phyloP scores from a whole-genome alignment of 2,113 vertebrate genomes.

The Passer domesticus region DNA sequence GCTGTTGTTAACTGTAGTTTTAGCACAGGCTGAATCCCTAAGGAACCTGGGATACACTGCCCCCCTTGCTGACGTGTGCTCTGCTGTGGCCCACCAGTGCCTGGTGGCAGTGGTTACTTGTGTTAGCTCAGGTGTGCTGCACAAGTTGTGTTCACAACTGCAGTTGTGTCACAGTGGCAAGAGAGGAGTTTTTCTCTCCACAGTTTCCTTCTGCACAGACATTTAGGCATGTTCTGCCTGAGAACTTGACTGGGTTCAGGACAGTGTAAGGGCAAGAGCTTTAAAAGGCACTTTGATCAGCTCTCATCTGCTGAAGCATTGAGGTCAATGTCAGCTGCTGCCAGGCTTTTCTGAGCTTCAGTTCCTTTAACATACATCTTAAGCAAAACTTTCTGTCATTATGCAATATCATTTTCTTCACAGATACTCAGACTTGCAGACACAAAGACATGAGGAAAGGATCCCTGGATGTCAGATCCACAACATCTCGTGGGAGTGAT shows the following conservation, averaged over 20 bases:
- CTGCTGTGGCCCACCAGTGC: not conserved
- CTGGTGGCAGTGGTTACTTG: not conserved
- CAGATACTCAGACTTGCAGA: slow-evolving; percentile 89
- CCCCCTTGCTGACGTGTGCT: accelerated
- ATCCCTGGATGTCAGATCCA: slow-evolving; percentile 88
- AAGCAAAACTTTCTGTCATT: not conserved
- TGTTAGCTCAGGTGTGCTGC: not conserved
- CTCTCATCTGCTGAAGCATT: not conserved
- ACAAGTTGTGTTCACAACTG: not conserved
- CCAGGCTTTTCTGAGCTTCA: not conserved
- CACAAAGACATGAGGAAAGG: slow-evolving; percentile 95
- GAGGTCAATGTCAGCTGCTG: not conserved
- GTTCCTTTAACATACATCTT: not conserved
- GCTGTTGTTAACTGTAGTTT: not conserved
- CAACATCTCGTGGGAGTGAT: slow-evolving; percentile 87
- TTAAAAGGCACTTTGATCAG: not conserved
- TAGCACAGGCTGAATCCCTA: not conserved
- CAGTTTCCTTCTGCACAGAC: not conserved
- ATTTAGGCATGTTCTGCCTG: not conserved
- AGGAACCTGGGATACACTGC: not conserved
- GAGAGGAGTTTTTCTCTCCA: not conserved
- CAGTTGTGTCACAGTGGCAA: not conserved
- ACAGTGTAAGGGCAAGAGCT: not conserved
- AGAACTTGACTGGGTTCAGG: not conserved
- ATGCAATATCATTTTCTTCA: slow-evolving; percentile 29